A percentile compares a stretch with the other conserved stretches of the same genome.
These are phyloP conservation scores for Euschistus heros DNA, from an alignment of 1,140 invertebrate species.

Conservation along the genomic window DNA sequence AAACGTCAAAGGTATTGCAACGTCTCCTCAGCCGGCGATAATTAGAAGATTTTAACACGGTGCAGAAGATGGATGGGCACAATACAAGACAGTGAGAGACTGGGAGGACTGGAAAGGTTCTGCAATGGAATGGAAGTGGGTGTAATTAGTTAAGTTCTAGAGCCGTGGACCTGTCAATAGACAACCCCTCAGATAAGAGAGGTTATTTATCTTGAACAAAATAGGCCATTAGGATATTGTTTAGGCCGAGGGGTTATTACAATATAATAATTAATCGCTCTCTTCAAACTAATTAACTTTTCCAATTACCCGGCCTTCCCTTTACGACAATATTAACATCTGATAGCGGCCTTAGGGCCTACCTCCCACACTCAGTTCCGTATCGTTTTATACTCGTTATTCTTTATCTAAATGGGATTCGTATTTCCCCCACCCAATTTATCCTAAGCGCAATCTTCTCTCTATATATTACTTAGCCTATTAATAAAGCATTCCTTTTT, in stretches of 20 bases:
- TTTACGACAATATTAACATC: constrained; percentile 16
- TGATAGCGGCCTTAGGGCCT: constrained; percentile 1
- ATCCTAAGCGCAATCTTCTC: background rate
- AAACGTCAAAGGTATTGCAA: background rate
- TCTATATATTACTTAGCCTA: background rate
- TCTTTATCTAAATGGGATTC: constrained; percentile 15
- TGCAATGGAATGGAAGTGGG: background rate
- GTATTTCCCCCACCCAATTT: constrained; percentile 1
- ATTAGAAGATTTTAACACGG: background rate
- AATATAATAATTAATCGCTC: constrained; percentile 16
- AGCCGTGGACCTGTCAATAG: constrained; percentile 8
- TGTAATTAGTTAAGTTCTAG: constrained; percentile 7
- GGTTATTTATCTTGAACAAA: constrained; percentile 17
- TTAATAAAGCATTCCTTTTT: no score
- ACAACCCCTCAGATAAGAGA: background rate
- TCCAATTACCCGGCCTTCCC: constrained; percentile 7
- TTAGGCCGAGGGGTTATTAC: constrained; percentile 11
- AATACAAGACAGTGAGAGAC: background rate
- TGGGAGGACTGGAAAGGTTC: background rate
- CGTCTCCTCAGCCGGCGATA: background rate
- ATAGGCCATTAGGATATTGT: constrained; percentile 17
- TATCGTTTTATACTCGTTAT: constrained; percentile 15
- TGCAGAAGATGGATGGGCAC: background rate
- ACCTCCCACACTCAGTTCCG: background rate
- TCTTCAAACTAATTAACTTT: constrained; percentile 17